These are phyloP conservation scores for Chrysolophus pictus DNA, from an alignment of 2,797 vertebrate genomes.

Conservation along the genomic window DNA sequence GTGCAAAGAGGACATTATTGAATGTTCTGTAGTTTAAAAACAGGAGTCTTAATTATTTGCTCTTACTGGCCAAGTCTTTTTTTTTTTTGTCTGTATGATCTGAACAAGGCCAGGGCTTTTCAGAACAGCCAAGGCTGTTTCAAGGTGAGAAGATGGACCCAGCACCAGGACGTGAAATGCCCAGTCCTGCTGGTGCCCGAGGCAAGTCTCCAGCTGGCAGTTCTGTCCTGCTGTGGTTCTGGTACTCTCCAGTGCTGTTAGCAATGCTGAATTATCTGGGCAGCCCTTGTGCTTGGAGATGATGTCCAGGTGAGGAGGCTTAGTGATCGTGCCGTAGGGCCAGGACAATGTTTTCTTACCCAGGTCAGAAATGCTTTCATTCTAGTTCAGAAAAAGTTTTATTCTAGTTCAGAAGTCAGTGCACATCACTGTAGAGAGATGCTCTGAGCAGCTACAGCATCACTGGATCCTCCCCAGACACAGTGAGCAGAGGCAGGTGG, in stretches of 20 bases:
- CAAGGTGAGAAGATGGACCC: not conserved
- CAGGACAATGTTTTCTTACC: not conserved
- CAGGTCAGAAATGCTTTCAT: not conserved
- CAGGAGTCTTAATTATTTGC: not conserved
- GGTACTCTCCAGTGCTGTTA: not conserved
- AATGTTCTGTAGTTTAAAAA: not conserved
- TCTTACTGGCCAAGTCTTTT: not conserved
- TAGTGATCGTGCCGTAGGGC: not conserved
- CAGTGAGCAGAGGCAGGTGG: not conserved
- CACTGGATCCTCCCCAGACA: not conserved
- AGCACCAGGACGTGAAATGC: not conserved
- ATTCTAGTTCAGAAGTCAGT: not conserved
- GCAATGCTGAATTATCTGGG: not conserved
- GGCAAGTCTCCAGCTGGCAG: not conserved
- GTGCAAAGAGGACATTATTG: not conserved
- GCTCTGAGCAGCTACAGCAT: not conserved
- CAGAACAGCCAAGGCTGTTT: slow-evolving; percentile 11
- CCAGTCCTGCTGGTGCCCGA: no score
- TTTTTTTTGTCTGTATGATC: not conserved
- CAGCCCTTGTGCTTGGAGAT: not conserved
- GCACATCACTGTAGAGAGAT: not conserved
- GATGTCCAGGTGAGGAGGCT: not conserved
- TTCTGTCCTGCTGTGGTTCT: not conserved
- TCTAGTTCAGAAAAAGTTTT: not conserved
- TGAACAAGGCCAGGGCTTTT: not conserved